Evolutionary conservation across 2,797 vertebrate genomes (phyloP).

Genomic region (Hippocampus kuda): DNA sequence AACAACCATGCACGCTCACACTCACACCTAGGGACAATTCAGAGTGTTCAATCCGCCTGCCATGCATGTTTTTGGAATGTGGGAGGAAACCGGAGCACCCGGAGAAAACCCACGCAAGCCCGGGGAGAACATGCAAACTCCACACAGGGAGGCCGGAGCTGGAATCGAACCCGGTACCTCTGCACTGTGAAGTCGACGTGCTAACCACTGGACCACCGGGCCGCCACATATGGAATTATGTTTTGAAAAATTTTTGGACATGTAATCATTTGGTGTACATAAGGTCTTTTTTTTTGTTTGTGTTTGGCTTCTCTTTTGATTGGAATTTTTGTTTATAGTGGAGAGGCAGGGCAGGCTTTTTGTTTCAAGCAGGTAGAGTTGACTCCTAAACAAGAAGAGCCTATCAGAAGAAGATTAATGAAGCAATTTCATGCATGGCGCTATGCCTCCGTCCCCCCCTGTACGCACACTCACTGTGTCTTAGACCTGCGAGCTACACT

Average conservation of each 20-base stretch:
- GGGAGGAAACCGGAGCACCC: too few relatives aligned
- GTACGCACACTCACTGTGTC: constrained; percentile 62
- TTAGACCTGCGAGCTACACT: constrained; percentile 68
- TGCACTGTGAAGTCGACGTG: too few relatives aligned
- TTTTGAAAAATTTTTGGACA: constrained; percentile 34
- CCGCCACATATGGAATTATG: too few relatives aligned
- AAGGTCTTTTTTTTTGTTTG: constrained; percentile 30
- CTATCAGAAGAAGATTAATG: constrained; percentile 76
- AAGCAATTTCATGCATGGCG: constrained; percentile 80
- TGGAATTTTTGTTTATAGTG: constrained; percentile 60
- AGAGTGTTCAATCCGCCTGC: too few relatives aligned
- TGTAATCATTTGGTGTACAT: constrained; percentile 26
- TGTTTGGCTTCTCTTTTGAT: constrained; percentile 54
- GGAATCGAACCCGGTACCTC: too few relatives aligned
- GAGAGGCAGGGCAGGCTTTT: constrained; percentile 55
- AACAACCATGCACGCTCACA: too few relatives aligned
- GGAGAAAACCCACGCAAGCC: too few relatives aligned
- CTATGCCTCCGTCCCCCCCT: constrained; percentile 60
- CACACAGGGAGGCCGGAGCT: too few relatives aligned
- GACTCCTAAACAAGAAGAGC: constrained; percentile 65
- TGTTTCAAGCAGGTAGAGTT: constrained; percentile 70
- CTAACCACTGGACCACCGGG: too few relatives aligned
- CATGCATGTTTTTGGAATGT: too few relatives aligned
- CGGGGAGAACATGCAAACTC: too few relatives aligned
- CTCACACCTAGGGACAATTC: too few relatives aligned